Percentiles rank a stretch among this genome's conserved stretches.
Evolutionary conservation across 92 coral and sea anemone genomes (phyloP).

Genomic region (Palythoa grandis): DNA sequence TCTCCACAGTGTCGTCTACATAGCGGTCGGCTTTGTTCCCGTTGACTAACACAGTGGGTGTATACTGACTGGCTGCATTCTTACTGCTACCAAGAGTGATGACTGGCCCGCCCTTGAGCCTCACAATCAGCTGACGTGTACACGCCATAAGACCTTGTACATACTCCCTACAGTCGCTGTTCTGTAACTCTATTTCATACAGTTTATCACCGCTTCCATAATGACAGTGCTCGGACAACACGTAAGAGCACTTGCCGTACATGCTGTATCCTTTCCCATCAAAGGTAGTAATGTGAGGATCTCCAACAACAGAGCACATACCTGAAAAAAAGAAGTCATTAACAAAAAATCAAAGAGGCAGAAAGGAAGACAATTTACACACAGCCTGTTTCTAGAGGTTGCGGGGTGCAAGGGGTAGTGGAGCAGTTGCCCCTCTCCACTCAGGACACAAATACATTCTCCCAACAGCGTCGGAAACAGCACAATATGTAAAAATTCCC

Average conservation of each 20-base stretch:
- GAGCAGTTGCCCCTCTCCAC: background rate
- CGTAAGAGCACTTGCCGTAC: constrained; percentile 80
- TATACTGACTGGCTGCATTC: constrained; percentile 12
- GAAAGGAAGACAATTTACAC: too few relatives aligned
- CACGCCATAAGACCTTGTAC: constrained; percentile 50
- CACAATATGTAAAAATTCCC: background rate
- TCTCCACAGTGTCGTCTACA: constrained; percentile 55
- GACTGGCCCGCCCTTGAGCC: constrained; percentile 59
- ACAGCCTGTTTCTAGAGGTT: too few relatives aligned
- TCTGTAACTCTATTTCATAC: constrained; percentile 72
- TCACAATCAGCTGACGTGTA: constrained; percentile 68
- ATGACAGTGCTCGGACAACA: constrained; percentile 90
- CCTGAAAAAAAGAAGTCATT: constrained; percentile 44
- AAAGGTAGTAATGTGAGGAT: constrained; percentile 86
- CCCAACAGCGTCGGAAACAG: background rate
- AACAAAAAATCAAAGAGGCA: too few relatives aligned
- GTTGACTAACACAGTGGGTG: constrained; percentile 65
- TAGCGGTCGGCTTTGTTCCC: constrained; percentile 49
- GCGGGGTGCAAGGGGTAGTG: background rate
- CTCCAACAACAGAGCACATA: constrained; percentile 75
- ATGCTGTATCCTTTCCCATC: constrained; percentile 80
- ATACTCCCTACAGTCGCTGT: constrained; percentile 44
- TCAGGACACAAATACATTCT: background rate
- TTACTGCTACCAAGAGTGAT: constrained; percentile 64
- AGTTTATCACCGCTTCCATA: constrained; percentile 51